A percentile compares a stretch with the other conserved stretches of the same genome.
Conservation (phyloP, 2,113 vertebrate genomes). For the Lepidothrix coronata region DNA sequence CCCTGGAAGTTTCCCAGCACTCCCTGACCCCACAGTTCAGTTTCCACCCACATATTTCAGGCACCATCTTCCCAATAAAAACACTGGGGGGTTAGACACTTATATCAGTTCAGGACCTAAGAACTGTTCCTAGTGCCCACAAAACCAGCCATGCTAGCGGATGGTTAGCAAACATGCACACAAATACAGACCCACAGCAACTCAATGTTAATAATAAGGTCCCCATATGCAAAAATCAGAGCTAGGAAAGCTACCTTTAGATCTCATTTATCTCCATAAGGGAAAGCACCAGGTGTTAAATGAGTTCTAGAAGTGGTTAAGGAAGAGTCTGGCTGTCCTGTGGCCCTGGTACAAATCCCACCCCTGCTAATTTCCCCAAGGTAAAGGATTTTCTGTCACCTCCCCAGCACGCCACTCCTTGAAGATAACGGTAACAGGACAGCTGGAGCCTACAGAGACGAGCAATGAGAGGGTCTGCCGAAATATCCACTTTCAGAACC, state of each 20-base stretch:
- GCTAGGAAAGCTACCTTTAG: background rate
- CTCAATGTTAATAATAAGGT: background rate
- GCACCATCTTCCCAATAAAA: background rate
- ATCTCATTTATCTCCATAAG: background rate
- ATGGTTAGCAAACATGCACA: background rate
- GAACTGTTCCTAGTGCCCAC: background rate
- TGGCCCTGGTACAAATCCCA: background rate
- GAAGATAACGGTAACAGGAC: background rate
- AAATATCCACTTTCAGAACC: background rate
- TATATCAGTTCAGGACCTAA: background rate
- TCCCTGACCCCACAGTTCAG: accelerated
- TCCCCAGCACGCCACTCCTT: accelerated
- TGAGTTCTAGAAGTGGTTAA: background rate
- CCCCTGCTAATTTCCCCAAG: background rate
- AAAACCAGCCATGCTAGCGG: background rate
- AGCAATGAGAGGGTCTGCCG: background rate
- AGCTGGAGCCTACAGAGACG: background rate
- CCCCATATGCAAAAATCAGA: background rate
- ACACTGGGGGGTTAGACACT: background rate
- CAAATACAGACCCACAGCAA: background rate
- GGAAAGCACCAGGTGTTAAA: background rate
- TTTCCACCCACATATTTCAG: background rate
- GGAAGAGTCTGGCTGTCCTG: background rate
- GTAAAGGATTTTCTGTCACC: background rate
- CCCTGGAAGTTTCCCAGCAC: background rate